phyloP scores from a whole-genome alignment of 2,797 vertebrate species.

The Dryobates pubescens region DNA sequence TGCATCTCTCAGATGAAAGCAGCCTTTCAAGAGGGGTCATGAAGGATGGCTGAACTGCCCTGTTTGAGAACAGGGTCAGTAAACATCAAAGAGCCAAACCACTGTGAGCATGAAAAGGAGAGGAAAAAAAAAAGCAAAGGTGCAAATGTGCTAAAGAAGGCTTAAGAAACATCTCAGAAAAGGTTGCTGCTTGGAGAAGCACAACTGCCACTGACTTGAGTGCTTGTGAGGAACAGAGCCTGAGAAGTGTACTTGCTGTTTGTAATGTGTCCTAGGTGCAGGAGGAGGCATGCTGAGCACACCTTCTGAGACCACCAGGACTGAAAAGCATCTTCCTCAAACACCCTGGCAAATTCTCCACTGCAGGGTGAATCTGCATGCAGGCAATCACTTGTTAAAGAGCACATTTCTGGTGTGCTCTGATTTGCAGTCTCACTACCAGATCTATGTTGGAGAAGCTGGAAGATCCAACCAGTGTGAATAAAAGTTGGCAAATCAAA shows the following conservation, averaged over 20 bases:
- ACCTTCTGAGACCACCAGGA: neutral
- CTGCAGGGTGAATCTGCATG: neutral
- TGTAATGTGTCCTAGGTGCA: neutral
- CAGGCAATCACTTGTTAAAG: neutral
- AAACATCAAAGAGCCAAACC: neutral
- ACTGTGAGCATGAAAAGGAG: neutral
- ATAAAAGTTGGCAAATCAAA: conserved; percentile 9
- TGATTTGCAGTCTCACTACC: neutral
- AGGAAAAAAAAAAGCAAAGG: neutral
- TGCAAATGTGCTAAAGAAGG: neutral
- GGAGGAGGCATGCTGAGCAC: neutral
- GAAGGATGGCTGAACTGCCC: neutral
- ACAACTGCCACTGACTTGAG: neutral
- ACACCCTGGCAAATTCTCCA: neutral
- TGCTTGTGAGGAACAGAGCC: neutral
- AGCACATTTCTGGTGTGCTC: neutral
- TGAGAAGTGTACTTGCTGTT: neutral
- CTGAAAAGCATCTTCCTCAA: neutral
- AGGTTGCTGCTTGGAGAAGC: neutral
- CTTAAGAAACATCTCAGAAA: neutral
- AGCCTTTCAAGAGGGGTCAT: neutral
- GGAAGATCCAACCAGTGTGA: neutral
- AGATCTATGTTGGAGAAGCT: neutral
- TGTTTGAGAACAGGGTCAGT: neutral
- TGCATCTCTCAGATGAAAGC: neutral